Evolutionary conservation across 1,140 invertebrate genomes (phyloP), one percentile per base, ranked within the genome.

Genomic region (Scylla paramamosain): DNA sequence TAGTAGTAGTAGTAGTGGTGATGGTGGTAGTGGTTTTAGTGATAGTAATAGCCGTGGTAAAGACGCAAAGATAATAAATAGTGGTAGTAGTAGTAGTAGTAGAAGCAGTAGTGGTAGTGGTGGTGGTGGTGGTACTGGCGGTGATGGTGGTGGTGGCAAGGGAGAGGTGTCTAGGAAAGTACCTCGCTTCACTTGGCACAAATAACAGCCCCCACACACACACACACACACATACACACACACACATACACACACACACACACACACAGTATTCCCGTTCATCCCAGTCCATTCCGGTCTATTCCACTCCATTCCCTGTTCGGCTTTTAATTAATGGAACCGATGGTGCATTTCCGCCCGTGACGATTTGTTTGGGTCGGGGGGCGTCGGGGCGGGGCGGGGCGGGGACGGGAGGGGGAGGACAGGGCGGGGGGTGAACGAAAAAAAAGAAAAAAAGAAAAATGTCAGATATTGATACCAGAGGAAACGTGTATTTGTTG

Each of bases 241-340:
- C 46, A 89, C 52, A 59, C 52, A 59, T 8, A 59, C 52, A 59
- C 77, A 93, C 92, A 10, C 31, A n/a, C 84, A 20, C 45, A 16
- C 46, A 59, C 48, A 88, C 84, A 89, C 90, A 86, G 89, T 84
- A 84, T 92, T 92, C 94, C 89, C 86, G 91, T 95, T 95, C 94
- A 95, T 95, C 90, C 93, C 93, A 94, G 52, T 32, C 88, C 93
- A 83, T 94, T 94, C 93, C 93, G 93, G 93, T 91, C 93, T 84
- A 91, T 94, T 91, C 94, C 94, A 86, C 83, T 91, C 82, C 90
- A 89, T 92, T 89, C 91, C 90, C 83, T 92, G 90, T 92, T 95
- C 94, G 94, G 94, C 91, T 95, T 95, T 95, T 95, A 95, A 95
- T 95, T 95, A 95, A 95, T 95, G 94, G 94, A 95, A 93, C 94